Conservation (phyloP, 1,140 invertebrate species). For the Oreohelix idahoensis region DNA sequence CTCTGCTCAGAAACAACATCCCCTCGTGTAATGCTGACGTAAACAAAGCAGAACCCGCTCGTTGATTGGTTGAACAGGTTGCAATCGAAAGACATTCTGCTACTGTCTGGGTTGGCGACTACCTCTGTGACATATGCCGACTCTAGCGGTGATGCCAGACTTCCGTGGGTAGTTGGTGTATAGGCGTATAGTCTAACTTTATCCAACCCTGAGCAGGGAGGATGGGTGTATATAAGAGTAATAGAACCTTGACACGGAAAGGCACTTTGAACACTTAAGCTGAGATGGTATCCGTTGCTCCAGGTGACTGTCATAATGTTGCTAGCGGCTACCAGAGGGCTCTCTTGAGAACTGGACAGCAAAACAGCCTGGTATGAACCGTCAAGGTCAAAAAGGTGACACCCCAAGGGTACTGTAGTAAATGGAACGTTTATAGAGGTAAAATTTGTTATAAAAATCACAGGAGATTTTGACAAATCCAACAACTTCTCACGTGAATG, state of each 20-base stretch:
- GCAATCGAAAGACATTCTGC: conserved; percentile 49
- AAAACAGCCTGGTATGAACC: conserved; percentile 58
- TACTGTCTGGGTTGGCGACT: conserved; percentile 44
- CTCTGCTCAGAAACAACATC: conserved; percentile 53
- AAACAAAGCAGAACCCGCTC: conserved; percentile 58
- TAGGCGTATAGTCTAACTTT: conserved; percentile 54
- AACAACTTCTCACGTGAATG: neutral
- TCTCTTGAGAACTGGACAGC: conserved; percentile 40
- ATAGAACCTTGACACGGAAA: conserved; percentile 52
- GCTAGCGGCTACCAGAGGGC: conserved; percentile 42
- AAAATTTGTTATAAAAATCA: conserved; percentile 24
- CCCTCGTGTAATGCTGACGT: conserved; percentile 53
- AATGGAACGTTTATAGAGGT: conserved; percentile 31
- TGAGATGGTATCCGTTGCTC: conserved; percentile 52
- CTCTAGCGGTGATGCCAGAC: conserved; percentile 54
- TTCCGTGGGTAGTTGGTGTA: conserved; percentile 43
- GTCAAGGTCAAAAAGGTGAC: conserved; percentile 55
- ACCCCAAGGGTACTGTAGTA: conserved; percentile 44
- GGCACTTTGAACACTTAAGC: conserved; percentile 40
- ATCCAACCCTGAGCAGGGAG: conserved; percentile 51
- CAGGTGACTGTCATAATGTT: conserved; percentile 52
- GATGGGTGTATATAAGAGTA: conserved; percentile 53
- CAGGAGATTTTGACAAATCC: conserved; percentile 7
- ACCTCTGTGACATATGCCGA: conserved; percentile 52
- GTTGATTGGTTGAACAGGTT: conserved; percentile 36